These are phyloP conservation scores for Clistopyga incitator DNA, from an alignment of 2,888 invertebrate species.

Conservation along the genomic window DNA sequence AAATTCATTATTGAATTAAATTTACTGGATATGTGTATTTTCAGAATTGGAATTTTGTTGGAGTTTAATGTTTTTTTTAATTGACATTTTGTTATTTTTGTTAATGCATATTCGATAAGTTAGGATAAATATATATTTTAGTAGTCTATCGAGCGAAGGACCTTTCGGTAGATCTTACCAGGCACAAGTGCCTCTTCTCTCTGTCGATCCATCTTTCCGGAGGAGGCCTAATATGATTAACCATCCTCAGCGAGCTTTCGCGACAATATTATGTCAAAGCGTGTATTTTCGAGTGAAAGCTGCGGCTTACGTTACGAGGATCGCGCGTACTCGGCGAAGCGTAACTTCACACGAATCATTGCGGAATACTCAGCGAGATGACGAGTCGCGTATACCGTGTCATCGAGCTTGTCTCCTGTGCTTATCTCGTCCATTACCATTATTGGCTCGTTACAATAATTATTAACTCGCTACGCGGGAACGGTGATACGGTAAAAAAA, in stretches of 20 bases:
- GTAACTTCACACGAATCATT: constrained; percentile 51
- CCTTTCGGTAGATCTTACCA: constrained; percentile 2
- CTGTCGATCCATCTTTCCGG: constrained; percentile 42
- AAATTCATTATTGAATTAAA: too few relatives aligned
- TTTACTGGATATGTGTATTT: too few relatives aligned
- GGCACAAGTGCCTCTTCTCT: constrained; percentile 9
- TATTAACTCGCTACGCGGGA: constrained; percentile 77
- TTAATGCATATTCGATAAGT: background rate
- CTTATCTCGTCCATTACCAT: constrained; percentile 76
- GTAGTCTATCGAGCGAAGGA: background rate
- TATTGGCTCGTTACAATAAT: constrained; percentile 77
- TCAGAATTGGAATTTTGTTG: too few relatives aligned
- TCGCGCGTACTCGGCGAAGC: constrained; percentile 22
- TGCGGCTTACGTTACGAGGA: too few relatives aligned
- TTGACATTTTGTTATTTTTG: too few relatives aligned
- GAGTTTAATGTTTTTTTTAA: too few relatives aligned
- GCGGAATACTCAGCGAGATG: constrained; percentile 33
- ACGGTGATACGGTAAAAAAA: too few relatives aligned
- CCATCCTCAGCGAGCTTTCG: constrained; percentile 33
- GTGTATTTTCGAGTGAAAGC: constrained; percentile 63
- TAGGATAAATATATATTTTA: background rate
- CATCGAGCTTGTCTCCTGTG: constrained; percentile 44
- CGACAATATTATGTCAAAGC: constrained; percentile 59
- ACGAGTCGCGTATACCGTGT: constrained; percentile 45
- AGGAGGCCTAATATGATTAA: constrained; percentile 58